Base-by-base conservation (phyloP, 2,888 invertebrate genomes). In the Drosophila kanekoi region DNA sequence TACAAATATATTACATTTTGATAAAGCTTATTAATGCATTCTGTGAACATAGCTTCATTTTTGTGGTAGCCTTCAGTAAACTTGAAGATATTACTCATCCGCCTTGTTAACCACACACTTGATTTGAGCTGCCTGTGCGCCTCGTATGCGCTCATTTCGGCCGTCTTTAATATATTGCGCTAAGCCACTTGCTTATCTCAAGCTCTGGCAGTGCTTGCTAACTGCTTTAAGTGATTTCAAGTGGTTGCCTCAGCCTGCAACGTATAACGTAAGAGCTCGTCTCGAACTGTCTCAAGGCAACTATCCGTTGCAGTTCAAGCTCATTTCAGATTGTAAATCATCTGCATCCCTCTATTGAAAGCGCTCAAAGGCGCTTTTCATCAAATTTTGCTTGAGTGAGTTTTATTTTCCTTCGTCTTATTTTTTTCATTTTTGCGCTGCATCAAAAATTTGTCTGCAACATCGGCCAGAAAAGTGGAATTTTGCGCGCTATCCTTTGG, bases 251-350 rank as follows among this genome's bases (percentile, higher is more conserved):
- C 47, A 52, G n/a, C 40, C 52, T 28, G 8, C 28, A 28, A 2
- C 8, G 6, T 28, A 28, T 28, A 28, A 8, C 2, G 28, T 28
- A 28, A 28, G 28, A 28, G 28, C 28, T 53, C 52, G 47, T 48
- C 35, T 41, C 16, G n/a, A 59, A 66, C 56, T 56, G 62, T 63
- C 63, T 71, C 59, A 77, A 77, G 67, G 75, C 71, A 68, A 77
- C 81, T 79, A 80, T 62, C 81, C 65, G 75, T 81, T 47, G 58
- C 59, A 61, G 37, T 44, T 43, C 16, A 52, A 59, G 72, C 72
- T 53, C 47, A 67, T 66, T 67, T 52, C 9, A 10, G 38, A 40
- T 33, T 40, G 33, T 40, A 32, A 38, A 10, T 5, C 18, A 40
- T 8, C 56, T 47, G 51, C 43, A 59, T 28, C 16, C 23, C 18